Conservation (phyloP, 2,113 vertebrate genomes). For the Loxodonta africana region DNA sequence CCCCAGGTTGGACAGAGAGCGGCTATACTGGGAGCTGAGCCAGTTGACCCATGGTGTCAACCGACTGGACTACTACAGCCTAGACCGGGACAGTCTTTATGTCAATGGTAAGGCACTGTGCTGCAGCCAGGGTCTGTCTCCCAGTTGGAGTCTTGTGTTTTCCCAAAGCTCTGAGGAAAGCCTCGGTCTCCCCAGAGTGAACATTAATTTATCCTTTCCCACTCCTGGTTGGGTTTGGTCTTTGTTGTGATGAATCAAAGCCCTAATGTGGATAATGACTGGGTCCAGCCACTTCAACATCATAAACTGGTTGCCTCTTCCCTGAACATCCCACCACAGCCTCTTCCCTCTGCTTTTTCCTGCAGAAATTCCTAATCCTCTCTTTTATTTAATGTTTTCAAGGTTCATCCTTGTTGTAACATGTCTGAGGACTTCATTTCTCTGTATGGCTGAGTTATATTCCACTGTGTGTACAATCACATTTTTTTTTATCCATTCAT, state of each 20-base stretch:
- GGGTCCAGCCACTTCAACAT: not conserved
- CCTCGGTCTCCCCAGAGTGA: not conserved
- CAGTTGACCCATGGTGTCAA: slow-evolving; percentile 39
- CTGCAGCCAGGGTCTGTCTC: not conserved
- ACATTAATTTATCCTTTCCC: not conserved
- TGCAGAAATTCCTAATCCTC: not conserved
- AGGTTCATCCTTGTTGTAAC: not conserved
- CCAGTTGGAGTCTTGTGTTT: not conserved
- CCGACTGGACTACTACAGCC: slow-evolving; percentile 46
- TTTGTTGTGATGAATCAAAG: not conserved
- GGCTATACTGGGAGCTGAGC: slow-evolving; percentile 72
- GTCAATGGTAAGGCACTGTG: slow-evolving; percentile 58
- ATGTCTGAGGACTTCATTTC: not conserved
- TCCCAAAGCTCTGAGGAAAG: not conserved
- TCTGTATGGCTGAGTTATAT: too few relatives aligned
- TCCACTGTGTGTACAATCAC: not conserved
- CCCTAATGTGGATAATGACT: accelerated
- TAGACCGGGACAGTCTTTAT: slow-evolving; percentile 73
- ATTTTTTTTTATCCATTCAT: not conserved
- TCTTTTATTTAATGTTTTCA: not conserved
- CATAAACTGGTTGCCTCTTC: accelerated
- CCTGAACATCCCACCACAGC: not conserved
- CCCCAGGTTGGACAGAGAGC: not conserved
- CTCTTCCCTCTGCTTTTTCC: not conserved
- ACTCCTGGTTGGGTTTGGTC: not conserved